Conservation (phyloP, 2,797 vertebrate species). For the Cottoperca gobio region DNA sequence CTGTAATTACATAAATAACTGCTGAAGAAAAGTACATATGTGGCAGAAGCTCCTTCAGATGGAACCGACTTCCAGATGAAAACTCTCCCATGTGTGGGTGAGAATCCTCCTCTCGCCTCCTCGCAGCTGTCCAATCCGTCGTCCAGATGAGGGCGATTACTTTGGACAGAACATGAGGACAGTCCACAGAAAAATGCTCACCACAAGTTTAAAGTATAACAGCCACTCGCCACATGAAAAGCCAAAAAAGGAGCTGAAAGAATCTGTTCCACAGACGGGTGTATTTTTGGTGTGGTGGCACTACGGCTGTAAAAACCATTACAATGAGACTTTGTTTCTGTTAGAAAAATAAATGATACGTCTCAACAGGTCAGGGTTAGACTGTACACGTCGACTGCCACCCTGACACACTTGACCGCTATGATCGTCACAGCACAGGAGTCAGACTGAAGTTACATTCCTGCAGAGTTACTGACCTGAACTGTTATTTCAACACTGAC, state of each 20-base stretch:
- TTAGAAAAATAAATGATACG: slow-evolving; percentile 59
- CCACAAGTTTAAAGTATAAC: slow-evolving; percentile 79
- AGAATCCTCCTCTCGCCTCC: slow-evolving; percentile 40
- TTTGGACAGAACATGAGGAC: slow-evolving; percentile 75
- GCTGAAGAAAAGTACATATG: slow-evolving; percentile 58
- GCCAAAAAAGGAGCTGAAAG: slow-evolving; percentile 61
- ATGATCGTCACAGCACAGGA: slow-evolving; percentile 56
- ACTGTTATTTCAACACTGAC: slow-evolving; percentile 49
- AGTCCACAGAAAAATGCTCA: slow-evolving; percentile 69
- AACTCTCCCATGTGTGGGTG: slow-evolving; percentile 58
- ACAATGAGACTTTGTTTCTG: slow-evolving; percentile 77
- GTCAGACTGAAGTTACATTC: slow-evolving; percentile 59
- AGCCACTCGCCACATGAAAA: slow-evolving; percentile 78
- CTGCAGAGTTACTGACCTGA: slow-evolving; percentile 45
- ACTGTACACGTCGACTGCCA: slow-evolving; percentile 56
- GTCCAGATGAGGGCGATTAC: slow-evolving; percentile 75
- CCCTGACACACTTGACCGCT: slow-evolving; percentile 51
- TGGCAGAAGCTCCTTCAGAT: slow-evolving; percentile 54
- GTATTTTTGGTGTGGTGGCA: slow-evolving; percentile 72
- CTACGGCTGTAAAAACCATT: slow-evolving; percentile 71
- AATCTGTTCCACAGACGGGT: slow-evolving; percentile 72
- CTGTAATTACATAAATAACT: slow-evolving; percentile 72
- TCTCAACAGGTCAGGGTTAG: slow-evolving; percentile 67
- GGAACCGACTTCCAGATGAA: slow-evolving; percentile 51
- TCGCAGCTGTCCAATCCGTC: slow-evolving; percentile 71